Evolutionary conservation across 2,113 vertebrate genomes (phyloP).

Genomic region (Phalacrocorax aristotelis): DNA sequence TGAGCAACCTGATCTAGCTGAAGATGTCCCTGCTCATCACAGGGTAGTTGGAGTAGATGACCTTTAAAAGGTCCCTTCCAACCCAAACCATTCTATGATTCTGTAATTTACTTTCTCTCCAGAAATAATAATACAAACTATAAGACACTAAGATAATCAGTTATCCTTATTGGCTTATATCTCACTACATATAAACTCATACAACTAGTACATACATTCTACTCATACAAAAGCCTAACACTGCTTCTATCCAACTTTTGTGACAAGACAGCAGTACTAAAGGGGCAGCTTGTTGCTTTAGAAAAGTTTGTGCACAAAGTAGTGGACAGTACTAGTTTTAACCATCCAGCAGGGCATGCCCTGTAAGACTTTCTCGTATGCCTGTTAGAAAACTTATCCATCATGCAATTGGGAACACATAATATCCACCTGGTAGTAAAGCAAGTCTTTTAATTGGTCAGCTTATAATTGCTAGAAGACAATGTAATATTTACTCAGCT

Average conservation of each 20-base stretch:
- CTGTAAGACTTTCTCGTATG: not conserved
- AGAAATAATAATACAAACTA: not conserved
- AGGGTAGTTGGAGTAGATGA: too few relatives aligned
- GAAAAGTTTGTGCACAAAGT: too few relatives aligned
- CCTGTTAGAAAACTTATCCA: not conserved
- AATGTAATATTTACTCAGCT: not conserved
- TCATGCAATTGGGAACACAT: not conserved
- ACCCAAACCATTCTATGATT: too few relatives aligned
- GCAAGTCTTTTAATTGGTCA: not conserved
- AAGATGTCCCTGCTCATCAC: too few relatives aligned
- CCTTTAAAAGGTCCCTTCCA: too few relatives aligned
- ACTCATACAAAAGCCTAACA: not conserved
- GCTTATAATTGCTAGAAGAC: not conserved
- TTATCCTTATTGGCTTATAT: not conserved
- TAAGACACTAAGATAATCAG: not conserved
- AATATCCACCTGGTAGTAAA: not conserved
- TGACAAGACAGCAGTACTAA: not conserved
- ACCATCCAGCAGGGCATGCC: not conserved
- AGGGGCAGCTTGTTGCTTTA: not conserved
- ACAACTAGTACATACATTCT: too few relatives aligned
- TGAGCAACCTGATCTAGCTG: too few relatives aligned
- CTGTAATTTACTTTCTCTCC: not conserved
- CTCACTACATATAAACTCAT: not conserved
- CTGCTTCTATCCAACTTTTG: not conserved
- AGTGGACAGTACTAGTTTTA: not conserved